Conservation (phyloP, 2,888 invertebrate species). For the Nomada ruficornis region DNA sequence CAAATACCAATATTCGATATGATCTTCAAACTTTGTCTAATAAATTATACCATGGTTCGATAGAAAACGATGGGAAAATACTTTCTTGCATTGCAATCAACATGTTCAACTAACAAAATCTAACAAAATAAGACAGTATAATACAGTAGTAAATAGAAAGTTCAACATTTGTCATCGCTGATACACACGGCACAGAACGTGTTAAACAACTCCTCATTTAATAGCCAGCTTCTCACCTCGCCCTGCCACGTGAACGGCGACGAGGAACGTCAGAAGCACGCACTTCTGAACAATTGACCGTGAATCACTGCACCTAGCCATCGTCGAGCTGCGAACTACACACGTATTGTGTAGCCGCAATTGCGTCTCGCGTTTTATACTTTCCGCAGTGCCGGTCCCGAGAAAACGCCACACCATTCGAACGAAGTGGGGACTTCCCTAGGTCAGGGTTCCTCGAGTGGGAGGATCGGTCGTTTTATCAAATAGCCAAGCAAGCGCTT, state of each 20-base stretch:
- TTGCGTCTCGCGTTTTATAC: constrained; percentile 57
- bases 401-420: not conserved
- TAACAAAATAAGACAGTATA: too few relatives aligned
- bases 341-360: constrained; percentile 18
- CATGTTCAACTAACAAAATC: too few relatives aligned
- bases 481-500: not conserved
- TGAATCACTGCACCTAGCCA: constrained; percentile 37
- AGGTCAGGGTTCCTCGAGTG: constrained; percentile 12
- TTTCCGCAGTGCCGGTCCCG: not conserved
- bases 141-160: too few relatives aligned
- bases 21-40: too few relatives aligned
- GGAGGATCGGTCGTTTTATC: constrained; percentile 24
- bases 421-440: constrained; percentile 16
- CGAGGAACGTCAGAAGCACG: constrained; percentile 35
- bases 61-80: too few relatives aligned
- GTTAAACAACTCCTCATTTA: too few relatives aligned
- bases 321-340: constrained; percentile 41
- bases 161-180: not conserved
- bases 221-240: constrained; percentile 54
- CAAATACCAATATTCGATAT: too few relatives aligned
- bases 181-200: not conserved
- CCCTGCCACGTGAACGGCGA: constrained; percentile 4
- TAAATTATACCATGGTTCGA: too few relatives aligned
- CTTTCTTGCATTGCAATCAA: too few relatives aligned
- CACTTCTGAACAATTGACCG: constrained; percentile 25